Evolutionary conservation across 2,113 vertebrate species (phyloP), one percentile per base, ranked within the genome.

Genomic region (Scophthalmus maximus): DNA sequence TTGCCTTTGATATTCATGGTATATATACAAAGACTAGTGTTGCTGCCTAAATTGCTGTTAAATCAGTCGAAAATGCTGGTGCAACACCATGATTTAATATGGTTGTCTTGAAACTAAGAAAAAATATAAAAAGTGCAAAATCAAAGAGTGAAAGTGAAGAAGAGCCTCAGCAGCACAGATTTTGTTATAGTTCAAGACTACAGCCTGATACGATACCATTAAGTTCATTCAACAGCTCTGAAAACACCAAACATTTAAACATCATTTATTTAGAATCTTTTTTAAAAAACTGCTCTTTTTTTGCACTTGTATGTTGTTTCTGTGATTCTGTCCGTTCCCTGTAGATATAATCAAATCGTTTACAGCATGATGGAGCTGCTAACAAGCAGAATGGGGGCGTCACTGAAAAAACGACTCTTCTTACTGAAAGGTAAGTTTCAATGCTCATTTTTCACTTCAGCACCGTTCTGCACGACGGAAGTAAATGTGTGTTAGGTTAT

Each of bases 331-430:
- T 72, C 68, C 34, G 17, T 49, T 65, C 18, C 10, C 22, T 52
- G 11, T 18, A 34, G 17, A 70, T 30, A 53, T 18, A 40, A 70
- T 65, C n/a, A 47, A 46, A 61, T 10, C 0, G 15, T 62, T 60
- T 30, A 63, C 52, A 67, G 29, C 26, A 65, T 7, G 0, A 52
- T 22, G 14, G 27, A 59, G 73, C 44, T 61, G 42, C 4, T 15
- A 49, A 38, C 26, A 20, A 29, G 62, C 68, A 87, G 60, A 88
- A 80, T 1, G 29, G 0, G n/a, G 44, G 70, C 65, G 0, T 90
- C 82, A 81, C 68, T 51, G 68, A 83, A 58, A 73, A 83, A 83
- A 90, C 63, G 18, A 57, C 77, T 79, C 70, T 15, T 81, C 77
- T 81, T 36, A 83, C 70, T 63, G 8, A 20, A 59, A 69, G 52